Evolutionary conservation across 2,888 invertebrate species (phyloP).

Genomic region (Ichneumoninae sp.): DNA sequence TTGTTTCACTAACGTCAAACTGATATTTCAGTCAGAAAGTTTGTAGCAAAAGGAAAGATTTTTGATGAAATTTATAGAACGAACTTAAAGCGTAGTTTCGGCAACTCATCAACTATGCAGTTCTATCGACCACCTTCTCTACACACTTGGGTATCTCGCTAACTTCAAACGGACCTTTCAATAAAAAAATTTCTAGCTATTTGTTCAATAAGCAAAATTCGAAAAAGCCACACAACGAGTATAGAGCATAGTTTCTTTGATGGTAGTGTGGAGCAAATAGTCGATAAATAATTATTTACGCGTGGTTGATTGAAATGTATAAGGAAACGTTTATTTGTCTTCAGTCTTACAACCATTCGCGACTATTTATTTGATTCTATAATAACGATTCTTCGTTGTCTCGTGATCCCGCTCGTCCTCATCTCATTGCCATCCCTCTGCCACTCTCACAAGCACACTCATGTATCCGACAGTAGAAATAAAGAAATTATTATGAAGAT

Average conservation of each 20-base stretch:
- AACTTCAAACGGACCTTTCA: neutral
- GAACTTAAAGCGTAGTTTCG: neutral
- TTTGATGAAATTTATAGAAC: neutral
- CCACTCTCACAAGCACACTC: too few relatives aligned
- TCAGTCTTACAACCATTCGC: too few relatives aligned
- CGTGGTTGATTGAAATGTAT: too few relatives aligned
- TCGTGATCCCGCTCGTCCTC: too few relatives aligned
- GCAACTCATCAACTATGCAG: neutral
- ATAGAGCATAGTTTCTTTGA: too few relatives aligned
- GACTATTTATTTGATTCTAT: too few relatives aligned
- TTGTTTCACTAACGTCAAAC: neutral
- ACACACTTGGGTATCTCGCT: neutral
- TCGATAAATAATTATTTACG: too few relatives aligned
- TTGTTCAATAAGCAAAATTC: neutral
- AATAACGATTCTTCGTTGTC: too few relatives aligned
- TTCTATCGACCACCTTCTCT: neutral
- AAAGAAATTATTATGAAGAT: neutral
- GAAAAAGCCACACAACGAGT: neutral
- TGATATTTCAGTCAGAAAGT: neutral
- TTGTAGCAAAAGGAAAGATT: too few relatives aligned
- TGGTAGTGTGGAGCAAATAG: too few relatives aligned
- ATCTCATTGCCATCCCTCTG: too few relatives aligned
- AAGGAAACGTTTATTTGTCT: too few relatives aligned
- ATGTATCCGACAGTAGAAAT: neutral
- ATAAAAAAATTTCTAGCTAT: neutral